phyloP scores from a whole-genome alignment of 2,797 vertebrate species.

The Spheniscus humboldti region DNA sequence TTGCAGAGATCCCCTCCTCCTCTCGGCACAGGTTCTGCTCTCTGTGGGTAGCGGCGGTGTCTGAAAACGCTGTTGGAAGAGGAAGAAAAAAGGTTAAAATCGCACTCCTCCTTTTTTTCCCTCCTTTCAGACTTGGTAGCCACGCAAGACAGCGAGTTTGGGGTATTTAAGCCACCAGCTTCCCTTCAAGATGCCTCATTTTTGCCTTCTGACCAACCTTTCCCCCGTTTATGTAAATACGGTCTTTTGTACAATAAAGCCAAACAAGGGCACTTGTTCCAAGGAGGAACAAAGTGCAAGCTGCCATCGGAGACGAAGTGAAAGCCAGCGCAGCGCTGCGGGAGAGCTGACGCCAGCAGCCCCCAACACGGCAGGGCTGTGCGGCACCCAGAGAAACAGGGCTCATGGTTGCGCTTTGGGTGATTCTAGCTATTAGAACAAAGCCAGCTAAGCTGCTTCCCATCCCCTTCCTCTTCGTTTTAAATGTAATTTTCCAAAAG shows the following conservation, averaged over 20 bases:
- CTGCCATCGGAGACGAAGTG: background rate
- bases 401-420: background rate
- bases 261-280: background rate
- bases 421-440: constrained; percentile 45
- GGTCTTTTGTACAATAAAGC: background rate
- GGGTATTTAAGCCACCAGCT: background rate
- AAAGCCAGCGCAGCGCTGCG: background rate
- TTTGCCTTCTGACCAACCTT: background rate
- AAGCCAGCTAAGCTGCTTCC: constrained; percentile 43
- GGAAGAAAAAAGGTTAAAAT: background rate
- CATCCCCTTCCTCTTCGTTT: constrained; percentile 38
- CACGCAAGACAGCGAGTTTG: background rate
- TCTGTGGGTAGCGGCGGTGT: background rate
- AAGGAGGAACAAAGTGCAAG: background rate
- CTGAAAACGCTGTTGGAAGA: background rate
- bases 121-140: background rate
- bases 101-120: background rate
- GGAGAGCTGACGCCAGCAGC: background rate
- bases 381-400: background rate
- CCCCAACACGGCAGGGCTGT: background rate
- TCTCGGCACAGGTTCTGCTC: background rate
- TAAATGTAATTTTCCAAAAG: constrained; percentile 4
- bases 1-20: background rate
- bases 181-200: background rate
- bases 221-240: background rate